Conservation (phyloP, 2,113 vertebrate genomes). For the Herpetotheres cachinnans region DNA sequence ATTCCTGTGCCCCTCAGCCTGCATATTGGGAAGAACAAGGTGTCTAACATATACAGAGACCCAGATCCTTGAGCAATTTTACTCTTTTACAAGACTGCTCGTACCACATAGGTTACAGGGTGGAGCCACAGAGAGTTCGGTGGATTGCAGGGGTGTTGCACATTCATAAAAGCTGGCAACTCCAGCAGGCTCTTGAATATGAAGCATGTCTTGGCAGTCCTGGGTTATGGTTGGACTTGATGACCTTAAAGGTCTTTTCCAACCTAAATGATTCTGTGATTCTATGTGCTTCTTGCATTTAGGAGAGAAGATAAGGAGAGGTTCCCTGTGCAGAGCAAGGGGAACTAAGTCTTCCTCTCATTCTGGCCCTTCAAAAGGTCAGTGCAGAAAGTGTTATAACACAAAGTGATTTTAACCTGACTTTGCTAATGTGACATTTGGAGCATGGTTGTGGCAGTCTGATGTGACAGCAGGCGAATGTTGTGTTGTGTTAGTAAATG, state of each 20-base stretch:
- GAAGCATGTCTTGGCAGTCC: not conserved
- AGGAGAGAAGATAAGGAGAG: slow-evolving; percentile 50
- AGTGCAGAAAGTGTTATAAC: slow-evolving; percentile 26
- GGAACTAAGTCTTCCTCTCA: slow-evolving; percentile 1
- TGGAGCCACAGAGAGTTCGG: accelerated
- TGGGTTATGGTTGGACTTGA: too few species aligned
- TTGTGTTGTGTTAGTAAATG: slow-evolving; percentile 13
- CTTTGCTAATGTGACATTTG: slow-evolving; percentile 75
- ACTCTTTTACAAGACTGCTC: not conserved
- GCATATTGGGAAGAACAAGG: not conserved
- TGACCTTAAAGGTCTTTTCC: too few species aligned
- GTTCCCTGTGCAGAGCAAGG: not conserved
- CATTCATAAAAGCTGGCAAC: not conserved
- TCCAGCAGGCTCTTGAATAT: not conserved
- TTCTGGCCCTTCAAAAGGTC: slow-evolving; percentile 58
- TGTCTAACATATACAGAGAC: not conserved
- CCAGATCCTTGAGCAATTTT: not conserved
- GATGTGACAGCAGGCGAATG: slow-evolving; percentile 49
- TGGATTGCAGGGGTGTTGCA: not conserved
- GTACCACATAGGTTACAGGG: not conserved
- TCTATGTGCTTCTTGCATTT: not conserved
- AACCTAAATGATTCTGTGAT: too few species aligned
- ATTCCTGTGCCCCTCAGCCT: not conserved
- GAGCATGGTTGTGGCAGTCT: slow-evolving; percentile 28
- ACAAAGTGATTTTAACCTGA: slow-evolving; percentile 58